Base-by-base conservation (phyloP, 2,113 vertebrate genomes). In the Hippocampus comes region DNA sequence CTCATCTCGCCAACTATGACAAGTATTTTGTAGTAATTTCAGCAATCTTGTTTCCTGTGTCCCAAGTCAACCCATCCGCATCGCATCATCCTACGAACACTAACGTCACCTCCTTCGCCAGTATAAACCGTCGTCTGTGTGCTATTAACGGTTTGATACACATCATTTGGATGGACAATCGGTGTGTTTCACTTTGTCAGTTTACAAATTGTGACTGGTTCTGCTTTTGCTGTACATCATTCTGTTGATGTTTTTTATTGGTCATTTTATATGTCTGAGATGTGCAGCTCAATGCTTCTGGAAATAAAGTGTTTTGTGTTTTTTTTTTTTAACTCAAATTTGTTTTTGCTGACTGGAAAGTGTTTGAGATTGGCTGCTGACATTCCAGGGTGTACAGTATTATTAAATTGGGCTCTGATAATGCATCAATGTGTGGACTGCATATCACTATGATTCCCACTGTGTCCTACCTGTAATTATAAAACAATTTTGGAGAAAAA, bases 251-350 rank as follows among this genome's bases (percentile, higher is more conserved):
- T 90, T 67, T 89, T 87, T 88, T 84, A 75, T 86, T 87, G 79
- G 84, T 84, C 83, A 85, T 90, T 90, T 66, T 66, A 70, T 84
- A 74, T 87, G 88, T 90, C 84, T 90, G 86, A 88, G 81, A 88
- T 84, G 55, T 59, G 41, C 55, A 86, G 90, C 82, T 88, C 82
- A 85, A 63, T 84, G 85, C 74, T 86, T 89, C 82, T 89, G 80
- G 78, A 75, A 90, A 90, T 92, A 92, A 92, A 93, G 82, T 91
- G 79, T 91, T 1, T 38, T 4, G 0, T 5, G 3, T 0, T 6
- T 38, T 38, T 6, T 90, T 90, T 83, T 91, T 88, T 91, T 27
- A 43, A 27, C 21, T 66, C 41, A n/a, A 23, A 5, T 43, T 7
- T 25, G 61, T 21, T 20, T 25, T 48, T 27, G n/a, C 7, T 66